These are phyloP conservation scores for Cheilosia vernalis DNA, from an alignment of 2,888 invertebrate genomes.

Conservation along the genomic window DNA sequence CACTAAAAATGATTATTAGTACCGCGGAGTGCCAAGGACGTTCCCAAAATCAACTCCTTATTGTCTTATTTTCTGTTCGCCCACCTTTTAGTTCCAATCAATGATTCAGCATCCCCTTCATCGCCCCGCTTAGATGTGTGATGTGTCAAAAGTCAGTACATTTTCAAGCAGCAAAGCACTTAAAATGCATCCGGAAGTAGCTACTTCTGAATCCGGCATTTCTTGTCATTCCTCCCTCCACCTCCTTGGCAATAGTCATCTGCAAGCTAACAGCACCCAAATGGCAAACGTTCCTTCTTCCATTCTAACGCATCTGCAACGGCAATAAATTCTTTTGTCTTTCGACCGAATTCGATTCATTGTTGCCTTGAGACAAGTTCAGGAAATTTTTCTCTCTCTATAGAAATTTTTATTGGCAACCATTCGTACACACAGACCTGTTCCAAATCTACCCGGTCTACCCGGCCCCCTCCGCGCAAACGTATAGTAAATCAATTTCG, in stretches of 20 bases:
- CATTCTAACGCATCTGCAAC: not conserved
- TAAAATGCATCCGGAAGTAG: conserved; percentile 4
- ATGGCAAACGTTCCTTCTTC: conserved; percentile 11
- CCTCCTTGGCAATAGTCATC: not conserved
- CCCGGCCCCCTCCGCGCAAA: not conserved
- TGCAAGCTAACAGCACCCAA: not conserved
- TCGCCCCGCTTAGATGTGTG: too few relatives aligned
- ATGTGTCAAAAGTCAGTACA: not conserved
- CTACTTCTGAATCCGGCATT: not conserved
- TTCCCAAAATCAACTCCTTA: too few relatives aligned
- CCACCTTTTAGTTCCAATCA: not conserved
- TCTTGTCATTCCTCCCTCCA: not conserved
- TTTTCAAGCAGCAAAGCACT: not conserved
- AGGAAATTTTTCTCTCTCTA: conserved; percentile 17
- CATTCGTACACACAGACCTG: not conserved
- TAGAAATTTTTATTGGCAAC: conserved; percentile 41
- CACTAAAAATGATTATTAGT: too few relatives aligned
- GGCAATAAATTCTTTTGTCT: conserved; percentile 33
- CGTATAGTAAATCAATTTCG: conserved; percentile 10
- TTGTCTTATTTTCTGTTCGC: too few relatives aligned
- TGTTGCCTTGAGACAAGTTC: conserved; percentile 62
- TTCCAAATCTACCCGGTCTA: conserved; percentile 33
- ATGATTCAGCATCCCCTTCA: not conserved
- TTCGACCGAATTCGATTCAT: conserved; percentile 29
- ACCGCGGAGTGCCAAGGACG: too few relatives aligned